Evolutionary conservation across 2,797 vertebrate genomes (phyloP).

Genomic region (Antrozous pallidus): DNA sequence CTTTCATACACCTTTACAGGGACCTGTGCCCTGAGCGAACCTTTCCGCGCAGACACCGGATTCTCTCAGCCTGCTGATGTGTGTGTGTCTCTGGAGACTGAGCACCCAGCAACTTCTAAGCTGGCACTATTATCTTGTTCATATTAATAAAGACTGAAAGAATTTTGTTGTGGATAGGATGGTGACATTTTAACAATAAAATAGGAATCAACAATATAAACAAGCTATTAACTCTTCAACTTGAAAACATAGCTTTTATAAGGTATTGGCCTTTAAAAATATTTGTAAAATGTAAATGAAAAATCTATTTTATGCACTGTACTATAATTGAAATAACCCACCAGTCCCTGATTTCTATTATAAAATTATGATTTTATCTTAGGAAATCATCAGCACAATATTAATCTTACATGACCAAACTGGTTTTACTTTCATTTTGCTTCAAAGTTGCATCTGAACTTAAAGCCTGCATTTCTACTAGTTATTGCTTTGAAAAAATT

Average conservation of each 20-base stretch:
- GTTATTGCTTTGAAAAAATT: neutral
- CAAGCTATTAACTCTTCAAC: neutral
- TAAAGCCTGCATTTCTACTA: neutral
- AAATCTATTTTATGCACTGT: neutral
- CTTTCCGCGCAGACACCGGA: neutral
- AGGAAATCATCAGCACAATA: neutral
- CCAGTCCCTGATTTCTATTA: neutral
- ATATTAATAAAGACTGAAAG: neutral
- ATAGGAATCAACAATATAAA: neutral
- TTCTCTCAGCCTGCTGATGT: neutral
- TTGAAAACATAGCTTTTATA: neutral
- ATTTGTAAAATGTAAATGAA: neutral
- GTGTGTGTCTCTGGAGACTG: too few relatives aligned
- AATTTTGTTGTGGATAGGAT: neutral
- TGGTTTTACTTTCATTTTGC: neutral
- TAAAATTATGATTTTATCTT: neutral
- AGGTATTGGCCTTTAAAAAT: neutral
- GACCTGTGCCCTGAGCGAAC: neutral
- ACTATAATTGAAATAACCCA: neutral
- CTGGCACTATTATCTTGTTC: neutral
- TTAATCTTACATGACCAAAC: neutral
- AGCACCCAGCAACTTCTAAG: neutral
- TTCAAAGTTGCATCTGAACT: neutral
- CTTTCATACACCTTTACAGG: neutral
- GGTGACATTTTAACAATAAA: neutral